phyloP scores from a whole-genome alignment of 2,888 invertebrate genomes.

The Hipparchia semele region DNA sequence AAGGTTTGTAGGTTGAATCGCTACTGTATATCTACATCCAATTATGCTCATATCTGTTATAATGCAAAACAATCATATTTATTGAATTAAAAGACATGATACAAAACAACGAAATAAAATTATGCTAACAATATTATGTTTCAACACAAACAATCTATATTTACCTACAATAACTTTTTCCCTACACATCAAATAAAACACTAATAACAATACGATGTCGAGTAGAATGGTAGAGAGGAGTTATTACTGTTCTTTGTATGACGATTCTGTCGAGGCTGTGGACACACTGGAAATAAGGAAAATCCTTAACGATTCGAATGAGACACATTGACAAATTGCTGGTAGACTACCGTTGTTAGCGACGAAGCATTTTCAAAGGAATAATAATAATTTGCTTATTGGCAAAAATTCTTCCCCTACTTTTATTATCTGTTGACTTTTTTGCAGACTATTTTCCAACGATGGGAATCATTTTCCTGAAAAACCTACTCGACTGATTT shows the following conservation, averaged over 20 bases:
- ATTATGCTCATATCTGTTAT: no score
- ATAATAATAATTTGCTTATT: slow-evolving; percentile 29
- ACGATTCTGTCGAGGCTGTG: slow-evolving; percentile 34
- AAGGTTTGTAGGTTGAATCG: no score
- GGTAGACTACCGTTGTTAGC: slow-evolving; percentile 33
- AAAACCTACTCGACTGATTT: no score
- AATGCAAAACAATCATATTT: not conserved
- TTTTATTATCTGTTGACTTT: not conserved
- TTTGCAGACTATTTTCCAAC: no score
- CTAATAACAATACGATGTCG: slow-evolving; percentile 16
- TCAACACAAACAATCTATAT: not conserved
- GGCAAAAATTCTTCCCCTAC: not conserved
- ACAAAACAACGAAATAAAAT: not conserved
- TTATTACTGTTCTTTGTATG: slow-evolving; percentile 29
- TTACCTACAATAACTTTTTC: slow-evolving; percentile 2
- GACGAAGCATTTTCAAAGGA: slow-evolving; percentile 33
- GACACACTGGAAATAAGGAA: slow-evolving; percentile 43
- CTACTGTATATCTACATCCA: no score
- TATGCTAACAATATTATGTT: not conserved
- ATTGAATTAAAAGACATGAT: not conserved
- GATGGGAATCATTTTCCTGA: no score
- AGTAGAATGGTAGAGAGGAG: slow-evolving; percentile 20
- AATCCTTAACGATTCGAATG: slow-evolving; percentile 43
- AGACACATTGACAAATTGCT: slow-evolving; percentile 46
- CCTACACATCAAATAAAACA: slow-evolving; percentile 2